Base-by-base conservation (phyloP, 2,888 invertebrate genomes). In the Amphimallon solstitiale region DNA sequence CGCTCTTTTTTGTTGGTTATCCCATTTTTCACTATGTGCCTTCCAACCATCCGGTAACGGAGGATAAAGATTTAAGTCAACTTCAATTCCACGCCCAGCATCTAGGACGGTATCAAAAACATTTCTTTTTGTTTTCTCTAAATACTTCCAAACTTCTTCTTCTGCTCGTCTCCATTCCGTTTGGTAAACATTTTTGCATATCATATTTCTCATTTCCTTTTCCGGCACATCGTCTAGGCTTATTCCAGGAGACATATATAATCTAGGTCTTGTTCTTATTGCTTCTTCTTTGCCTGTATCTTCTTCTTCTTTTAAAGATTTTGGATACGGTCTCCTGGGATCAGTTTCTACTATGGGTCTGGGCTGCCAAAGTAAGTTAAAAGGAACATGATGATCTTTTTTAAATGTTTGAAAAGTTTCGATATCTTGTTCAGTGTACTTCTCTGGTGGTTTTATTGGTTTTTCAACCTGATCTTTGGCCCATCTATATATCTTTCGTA, bases 211-310 rank as follows among this genome's bases (percentile, higher is more conserved):
- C 72, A 79, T 77, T 67, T 80, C 75, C 21, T 75, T 72, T 69
- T 83, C 81, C 5, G 76, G 73, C 2, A 82, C 74, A 46, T 83
- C 80, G 66, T 83, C 82, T 43, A 83, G 72, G 64, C 80, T 77
- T 2, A 81, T 76, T 9, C 79, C 81, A 1, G 83, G 82, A 2
- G 80, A 76, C 71, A 79, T 76, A 45, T 78, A 80, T 37, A 78
- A 67, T n/a, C 79, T 73, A 2, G 80, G 80, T 66, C 80, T 74
- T 2, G 76, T 79, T 72, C 76, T 80, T 4, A 77, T 75, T 1
- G 74, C 77, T 61, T 79, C 75, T 23, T 77, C 73, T 65, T 71
- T 72, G 37, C 68, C 70, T 5, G 49, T 48, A 62, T 73, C 71
- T n/a, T 63, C 17, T 17, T 48, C 56, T 15, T 29, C 29, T 63